Evolutionary conservation across 2,888 invertebrate genomes (phyloP).

Genomic region (Linyphia triangularis): DNA sequence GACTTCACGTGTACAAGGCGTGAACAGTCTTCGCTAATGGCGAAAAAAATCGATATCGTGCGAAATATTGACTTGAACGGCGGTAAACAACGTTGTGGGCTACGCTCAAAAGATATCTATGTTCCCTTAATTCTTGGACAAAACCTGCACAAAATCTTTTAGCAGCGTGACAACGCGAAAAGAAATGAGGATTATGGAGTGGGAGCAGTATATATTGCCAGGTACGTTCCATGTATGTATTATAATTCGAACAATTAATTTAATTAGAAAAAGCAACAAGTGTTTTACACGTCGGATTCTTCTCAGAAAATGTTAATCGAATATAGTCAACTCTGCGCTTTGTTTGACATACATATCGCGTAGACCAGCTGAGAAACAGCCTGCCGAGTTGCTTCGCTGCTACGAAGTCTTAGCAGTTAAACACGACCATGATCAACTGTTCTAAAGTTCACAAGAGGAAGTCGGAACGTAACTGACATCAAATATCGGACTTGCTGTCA

Average conservation of each 20-base stretch:
- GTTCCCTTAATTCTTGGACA: background rate
- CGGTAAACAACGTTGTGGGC: conserved; percentile 28
- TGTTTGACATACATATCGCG: too few relatives aligned
- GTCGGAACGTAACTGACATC: too few relatives aligned
- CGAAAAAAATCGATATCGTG: conserved; percentile 7
- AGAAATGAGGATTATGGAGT: conserved; percentile 70
- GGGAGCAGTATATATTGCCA: conserved; percentile 55
- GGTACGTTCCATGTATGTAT: conserved; percentile 36
- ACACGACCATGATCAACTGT: background rate
- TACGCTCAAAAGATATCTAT: background rate
- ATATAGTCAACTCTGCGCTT: too few relatives aligned
- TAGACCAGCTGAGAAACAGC: background rate
- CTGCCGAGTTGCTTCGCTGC: background rate
- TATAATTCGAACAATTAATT: too few relatives aligned
- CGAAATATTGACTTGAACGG: conserved; percentile 20
- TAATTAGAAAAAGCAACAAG: too few relatives aligned
- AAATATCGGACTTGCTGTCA: background rate
- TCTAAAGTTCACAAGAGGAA: background rate
- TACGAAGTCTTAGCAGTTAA: background rate
- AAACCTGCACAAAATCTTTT: background rate
- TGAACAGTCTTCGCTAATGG: conserved; percentile 21
- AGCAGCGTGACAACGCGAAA: background rate
- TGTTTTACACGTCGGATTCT: too few relatives aligned
- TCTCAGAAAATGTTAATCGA: too few relatives aligned
- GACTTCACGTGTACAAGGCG: conserved; percentile 55